Evolutionary conservation across 1,140 invertebrate species (phyloP).

Genomic region (Diorhabda sublineata): DNA sequence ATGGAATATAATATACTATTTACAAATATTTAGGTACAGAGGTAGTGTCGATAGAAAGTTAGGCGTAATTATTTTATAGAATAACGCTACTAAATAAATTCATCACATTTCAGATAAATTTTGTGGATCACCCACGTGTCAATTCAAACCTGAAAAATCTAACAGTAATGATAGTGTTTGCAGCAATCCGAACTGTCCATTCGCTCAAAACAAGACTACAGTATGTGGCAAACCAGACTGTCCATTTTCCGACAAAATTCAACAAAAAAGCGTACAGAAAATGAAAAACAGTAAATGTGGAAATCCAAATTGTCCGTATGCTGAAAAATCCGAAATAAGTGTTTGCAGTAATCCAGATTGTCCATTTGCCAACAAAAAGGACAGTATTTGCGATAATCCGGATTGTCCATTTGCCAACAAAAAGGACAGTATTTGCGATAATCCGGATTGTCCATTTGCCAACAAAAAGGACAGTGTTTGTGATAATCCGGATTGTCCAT

Average conservation of each 20-base stretch:
- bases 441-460: constrained; percentile 30
- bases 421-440: constrained; percentile 19
- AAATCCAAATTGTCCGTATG: constrained; percentile 42
- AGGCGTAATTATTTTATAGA: too few species aligned
- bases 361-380: constrained; percentile 20
- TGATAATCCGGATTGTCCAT: neutral
- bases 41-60: too few species aligned
- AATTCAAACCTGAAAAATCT: neutral
- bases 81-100: too few species aligned
- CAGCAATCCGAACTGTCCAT: constrained; percentile 42
- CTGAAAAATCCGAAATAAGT: neutral
- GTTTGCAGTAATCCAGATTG: constrained; percentile 29
- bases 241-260: constrained; percentile 18
- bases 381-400: constrained; percentile 28
- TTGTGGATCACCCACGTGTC: neutral
- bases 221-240: constrained; percentile 29
- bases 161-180: constrained; percentile 26
- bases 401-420: constrained; percentile 24
- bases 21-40: too few species aligned
- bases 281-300: constrained; percentile 28
- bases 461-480: neutral
- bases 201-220: neutral
- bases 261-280: too few species aligned
- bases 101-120: neutral
- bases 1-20: too few species aligned